Evolutionary conservation across 2,113 vertebrate species (phyloP).

Genomic region (Oncorhynchus mykiss): DNA sequence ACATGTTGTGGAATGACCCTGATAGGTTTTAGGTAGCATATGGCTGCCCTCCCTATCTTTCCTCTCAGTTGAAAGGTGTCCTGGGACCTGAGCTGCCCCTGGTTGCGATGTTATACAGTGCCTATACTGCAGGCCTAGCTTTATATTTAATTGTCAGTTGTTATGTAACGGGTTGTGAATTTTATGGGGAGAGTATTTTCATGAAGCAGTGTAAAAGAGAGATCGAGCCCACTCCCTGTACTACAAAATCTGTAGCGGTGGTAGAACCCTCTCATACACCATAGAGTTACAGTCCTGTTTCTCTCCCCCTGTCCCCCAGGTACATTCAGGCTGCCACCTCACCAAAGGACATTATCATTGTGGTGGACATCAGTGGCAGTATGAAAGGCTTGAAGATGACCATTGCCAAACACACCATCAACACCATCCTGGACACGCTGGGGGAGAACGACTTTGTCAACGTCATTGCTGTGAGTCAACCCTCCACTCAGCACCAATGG

Average conservation of each 20-base stretch:
- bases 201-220: no score
- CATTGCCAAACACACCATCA: constrained; percentile 94
- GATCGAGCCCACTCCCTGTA: background rate
- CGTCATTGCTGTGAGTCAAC: constrained; percentile 84
- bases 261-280: background rate
- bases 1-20: background rate
- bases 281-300: no score
- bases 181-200: no score
- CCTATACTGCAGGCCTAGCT: background rate
- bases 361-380: constrained; percentile 93
- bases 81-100: constrained; percentile 9
- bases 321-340: constrained; percentile 97
- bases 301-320: constrained; percentile 65
- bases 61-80: background rate
- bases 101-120: background rate
- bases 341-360: constrained; percentile 92
- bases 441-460: constrained; percentile 98
- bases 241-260: background rate
- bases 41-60: background rate
- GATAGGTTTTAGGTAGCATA: background rate
- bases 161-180: background rate
- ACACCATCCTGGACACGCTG: constrained; percentile 91
- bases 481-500: background rate
- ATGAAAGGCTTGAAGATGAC: constrained; percentile 95
- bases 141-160: background rate